Conservation (phyloP, 2,113 vertebrate species). For the Tragelaphus imberbis region DNA sequence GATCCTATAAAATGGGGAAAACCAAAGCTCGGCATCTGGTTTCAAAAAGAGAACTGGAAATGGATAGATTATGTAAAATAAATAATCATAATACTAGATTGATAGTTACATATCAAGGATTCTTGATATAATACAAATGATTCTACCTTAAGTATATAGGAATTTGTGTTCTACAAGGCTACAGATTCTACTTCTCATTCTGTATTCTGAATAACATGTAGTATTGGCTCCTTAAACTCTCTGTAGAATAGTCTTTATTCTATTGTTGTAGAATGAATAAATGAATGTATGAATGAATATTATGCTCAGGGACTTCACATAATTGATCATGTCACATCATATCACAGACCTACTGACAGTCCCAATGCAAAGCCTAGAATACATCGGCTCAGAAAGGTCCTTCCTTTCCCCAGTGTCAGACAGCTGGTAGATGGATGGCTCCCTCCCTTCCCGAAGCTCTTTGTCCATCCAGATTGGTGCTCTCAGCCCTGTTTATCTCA, state of each 20-base stretch:
- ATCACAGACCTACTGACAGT: not conserved
- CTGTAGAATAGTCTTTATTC: not conserved
- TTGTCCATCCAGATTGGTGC: not conserved
- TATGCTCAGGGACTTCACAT: not conserved
- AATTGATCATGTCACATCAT: not conserved
- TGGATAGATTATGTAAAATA: not conserved
- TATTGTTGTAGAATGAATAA: not conserved
- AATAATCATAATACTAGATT: not conserved
- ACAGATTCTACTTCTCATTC: not conserved
- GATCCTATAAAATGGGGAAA: not conserved
- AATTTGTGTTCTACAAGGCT: not conserved
- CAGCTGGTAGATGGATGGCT: accelerated
- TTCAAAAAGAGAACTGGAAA: not conserved
- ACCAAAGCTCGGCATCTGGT: not conserved
- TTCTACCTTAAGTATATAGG: not conserved
- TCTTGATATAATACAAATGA: not conserved
- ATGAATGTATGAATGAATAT: not conserved
- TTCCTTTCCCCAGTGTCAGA: not conserved
- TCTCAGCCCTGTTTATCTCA: not conserved
- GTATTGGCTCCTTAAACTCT: not conserved
- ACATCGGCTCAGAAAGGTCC: not conserved
- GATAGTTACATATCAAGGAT: not conserved
- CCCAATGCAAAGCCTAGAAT: not conserved
- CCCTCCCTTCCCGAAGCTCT: too few relatives aligned
- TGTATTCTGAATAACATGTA: not conserved